phyloP scores from a whole-genome alignment of 1,140 invertebrate species.

The Apis laboriosa region DNA sequence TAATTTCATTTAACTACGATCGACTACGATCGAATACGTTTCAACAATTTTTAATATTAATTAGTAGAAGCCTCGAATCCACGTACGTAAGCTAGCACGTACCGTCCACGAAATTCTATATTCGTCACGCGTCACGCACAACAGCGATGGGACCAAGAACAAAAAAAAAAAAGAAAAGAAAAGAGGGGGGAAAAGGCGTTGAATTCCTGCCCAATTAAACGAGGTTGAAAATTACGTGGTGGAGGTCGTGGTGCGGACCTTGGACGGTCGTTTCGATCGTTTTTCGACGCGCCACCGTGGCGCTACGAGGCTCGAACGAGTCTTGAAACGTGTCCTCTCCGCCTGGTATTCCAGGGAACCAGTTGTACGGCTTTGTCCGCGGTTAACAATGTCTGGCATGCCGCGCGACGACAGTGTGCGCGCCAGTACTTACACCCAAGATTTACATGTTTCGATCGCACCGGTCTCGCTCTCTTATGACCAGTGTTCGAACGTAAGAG shows the following conservation, averaged over 20 bases:
- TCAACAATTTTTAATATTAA: too few species aligned
- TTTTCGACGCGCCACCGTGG: constrained; percentile 31
- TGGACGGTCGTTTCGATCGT: background rate
- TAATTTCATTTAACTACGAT: too few species aligned
- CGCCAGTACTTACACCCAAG: constrained; percentile 12
- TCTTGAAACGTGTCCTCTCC: constrained; percentile 22
- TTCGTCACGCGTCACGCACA: background rate
- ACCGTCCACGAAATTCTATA: constrained; percentile 25
- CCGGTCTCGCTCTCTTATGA: background rate
- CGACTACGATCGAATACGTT: too few species aligned
- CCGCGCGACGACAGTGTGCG: background rate
- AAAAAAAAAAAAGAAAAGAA: too few species aligned
- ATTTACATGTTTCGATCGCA: background rate
- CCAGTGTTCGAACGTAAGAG: background rate
- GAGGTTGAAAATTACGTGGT: constrained; percentile 15
- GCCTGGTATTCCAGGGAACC: constrained; percentile 52
- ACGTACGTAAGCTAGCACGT: background rate
- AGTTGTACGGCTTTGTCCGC: constrained; percentile 63
- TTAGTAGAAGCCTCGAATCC: background rate
- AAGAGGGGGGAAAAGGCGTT: background rate
- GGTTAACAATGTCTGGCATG: constrained; percentile 66
- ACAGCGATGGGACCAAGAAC: background rate
- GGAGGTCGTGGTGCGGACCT: constrained; percentile 33
- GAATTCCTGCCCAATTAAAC: constrained; percentile 48
- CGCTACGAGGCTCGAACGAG: constrained; percentile 32